These are phyloP conservation scores for Micrastur ruficollis DNA, from an alignment of 2,797 vertebrate species.

Conservation along the genomic window DNA sequence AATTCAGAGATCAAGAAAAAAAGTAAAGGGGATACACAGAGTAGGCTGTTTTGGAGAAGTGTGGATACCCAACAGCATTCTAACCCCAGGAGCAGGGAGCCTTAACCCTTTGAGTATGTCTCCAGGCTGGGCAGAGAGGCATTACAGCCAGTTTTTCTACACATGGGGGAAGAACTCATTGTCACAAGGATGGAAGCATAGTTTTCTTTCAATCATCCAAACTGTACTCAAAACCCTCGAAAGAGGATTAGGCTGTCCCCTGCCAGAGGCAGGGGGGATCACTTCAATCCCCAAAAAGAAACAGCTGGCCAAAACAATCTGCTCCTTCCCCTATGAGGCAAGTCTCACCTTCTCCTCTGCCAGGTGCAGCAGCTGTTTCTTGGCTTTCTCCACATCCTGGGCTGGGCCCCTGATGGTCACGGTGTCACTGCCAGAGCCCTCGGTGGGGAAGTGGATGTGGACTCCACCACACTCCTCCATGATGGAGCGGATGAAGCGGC, in stretches of 20 bases:
- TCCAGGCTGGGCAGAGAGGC: background rate
- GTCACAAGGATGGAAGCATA: background rate
- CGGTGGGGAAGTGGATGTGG: conserved; percentile 97
- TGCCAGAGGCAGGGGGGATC: background rate
- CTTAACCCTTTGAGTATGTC: background rate
- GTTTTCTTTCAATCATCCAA: background rate
- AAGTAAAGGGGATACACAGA: background rate
- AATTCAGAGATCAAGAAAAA: background rate
- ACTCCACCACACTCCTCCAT: conserved; percentile 99
- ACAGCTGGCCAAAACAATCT: background rate
- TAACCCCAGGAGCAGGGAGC: background rate
- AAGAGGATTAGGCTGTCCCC: background rate
- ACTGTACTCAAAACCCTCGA: background rate
- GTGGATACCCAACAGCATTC: background rate
- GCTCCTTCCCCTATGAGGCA: background rate
- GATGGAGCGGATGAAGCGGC: conserved; percentile 95
- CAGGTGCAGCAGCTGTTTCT: conserved; percentile 91
- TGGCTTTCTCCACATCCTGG: conserved; percentile 95
- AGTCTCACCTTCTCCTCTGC: conserved; percentile 96
- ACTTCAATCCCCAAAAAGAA: background rate
- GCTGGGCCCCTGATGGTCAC: conserved; percentile 93
- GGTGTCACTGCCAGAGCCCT: conserved; percentile 94
- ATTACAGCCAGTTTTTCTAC: background rate
- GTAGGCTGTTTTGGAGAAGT: background rate
- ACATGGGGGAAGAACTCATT: background rate